phyloP scores from a whole-genome alignment of 1,140 invertebrate species.

The Calliopsis andreniformis region DNA sequence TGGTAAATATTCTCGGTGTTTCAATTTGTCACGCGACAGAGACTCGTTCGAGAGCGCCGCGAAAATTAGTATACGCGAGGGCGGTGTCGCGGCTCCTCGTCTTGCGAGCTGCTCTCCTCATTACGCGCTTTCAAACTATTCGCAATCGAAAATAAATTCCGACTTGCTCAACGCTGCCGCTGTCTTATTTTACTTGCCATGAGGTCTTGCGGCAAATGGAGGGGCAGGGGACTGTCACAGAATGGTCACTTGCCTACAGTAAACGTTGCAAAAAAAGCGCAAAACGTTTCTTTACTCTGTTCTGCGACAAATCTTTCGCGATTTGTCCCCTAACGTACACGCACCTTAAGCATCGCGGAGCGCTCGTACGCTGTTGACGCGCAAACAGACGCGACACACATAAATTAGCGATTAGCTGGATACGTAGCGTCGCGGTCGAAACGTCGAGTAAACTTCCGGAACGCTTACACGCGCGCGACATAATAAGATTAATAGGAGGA shows the following conservation, averaged over 20 bases:
- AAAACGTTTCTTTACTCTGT: no score
- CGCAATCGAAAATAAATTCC: slow-evolving; percentile 17
- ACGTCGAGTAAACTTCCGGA: slow-evolving; percentile 8
- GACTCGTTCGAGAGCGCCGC: neutral
- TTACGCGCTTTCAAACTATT: slow-evolving; percentile 10
- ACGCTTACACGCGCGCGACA: neutral
- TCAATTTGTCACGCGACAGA: slow-evolving; percentile 13
- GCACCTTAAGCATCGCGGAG: slow-evolving; percentile 3
- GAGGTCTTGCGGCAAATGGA: no score
- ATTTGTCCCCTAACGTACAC: no score
- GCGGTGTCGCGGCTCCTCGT: neutral
- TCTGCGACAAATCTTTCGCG: no score
- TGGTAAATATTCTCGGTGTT: slow-evolving; percentile 2
- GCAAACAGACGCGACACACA: slow-evolving; percentile 4
- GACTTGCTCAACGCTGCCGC: neutral
- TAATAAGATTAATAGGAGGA: slow-evolving; percentile 28
- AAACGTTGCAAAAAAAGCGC: no score
- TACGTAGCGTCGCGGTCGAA: neutral
- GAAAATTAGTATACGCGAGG: slow-evolving; percentile 36
- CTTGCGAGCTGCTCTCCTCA: slow-evolving; percentile 17
- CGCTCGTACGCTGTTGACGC: neutral
- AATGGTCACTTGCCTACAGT: no score
- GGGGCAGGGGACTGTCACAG: no score
- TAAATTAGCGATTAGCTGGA: slow-evolving; percentile 21
- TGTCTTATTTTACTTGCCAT: slow-evolving; percentile 5